Percentiles rank a stretch among this genome's conserved stretches.
Conservation (phyloP, 2,113 vertebrate species). For the Pseudorasbora parva region DNA sequence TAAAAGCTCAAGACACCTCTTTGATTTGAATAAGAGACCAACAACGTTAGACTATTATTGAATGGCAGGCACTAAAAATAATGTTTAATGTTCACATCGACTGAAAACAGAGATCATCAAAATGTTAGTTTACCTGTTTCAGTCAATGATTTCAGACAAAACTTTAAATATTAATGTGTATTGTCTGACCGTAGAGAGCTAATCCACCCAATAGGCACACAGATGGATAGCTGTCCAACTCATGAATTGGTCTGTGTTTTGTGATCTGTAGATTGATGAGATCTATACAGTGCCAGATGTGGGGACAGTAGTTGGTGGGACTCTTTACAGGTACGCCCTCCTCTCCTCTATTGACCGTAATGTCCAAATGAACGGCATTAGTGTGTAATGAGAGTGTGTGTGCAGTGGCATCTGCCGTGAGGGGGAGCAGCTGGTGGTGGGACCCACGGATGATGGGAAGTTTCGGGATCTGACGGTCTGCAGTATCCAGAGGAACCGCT, state of each 20-base stretch:
- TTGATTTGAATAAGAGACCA: too few relatives aligned
- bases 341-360: not conserved
- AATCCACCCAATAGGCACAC: too few relatives aligned
- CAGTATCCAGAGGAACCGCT: constrained; percentile 97
- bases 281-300: constrained; percentile 98
- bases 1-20: too few relatives aligned
- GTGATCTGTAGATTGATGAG: constrained; percentile 89
- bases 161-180: too few relatives aligned
- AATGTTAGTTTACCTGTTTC: too few relatives aligned
- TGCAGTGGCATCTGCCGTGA: constrained; percentile 95
- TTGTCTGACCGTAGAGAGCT: too few relatives aligned
- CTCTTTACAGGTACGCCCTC: constrained; percentile 88
- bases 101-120: too few relatives aligned
- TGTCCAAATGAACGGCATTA: not conserved
- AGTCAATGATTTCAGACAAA: too few relatives aligned
- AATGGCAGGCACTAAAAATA: too few relatives aligned
- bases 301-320: constrained; percentile 97
- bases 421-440: constrained; percentile 92
- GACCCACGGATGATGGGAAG: constrained; percentile 88
- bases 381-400: not conserved
- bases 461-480: constrained; percentile 90
- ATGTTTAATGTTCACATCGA: too few relatives aligned
- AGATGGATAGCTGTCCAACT: too few relatives aligned
- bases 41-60: too few relatives aligned
- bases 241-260: not conserved